A percentile compares a stretch with the other conserved stretches of the same genome.
These are phyloP conservation scores for Podocnemis expansa DNA, from an alignment of 2,113 vertebrate species.

Conservation along the genomic window DNA sequence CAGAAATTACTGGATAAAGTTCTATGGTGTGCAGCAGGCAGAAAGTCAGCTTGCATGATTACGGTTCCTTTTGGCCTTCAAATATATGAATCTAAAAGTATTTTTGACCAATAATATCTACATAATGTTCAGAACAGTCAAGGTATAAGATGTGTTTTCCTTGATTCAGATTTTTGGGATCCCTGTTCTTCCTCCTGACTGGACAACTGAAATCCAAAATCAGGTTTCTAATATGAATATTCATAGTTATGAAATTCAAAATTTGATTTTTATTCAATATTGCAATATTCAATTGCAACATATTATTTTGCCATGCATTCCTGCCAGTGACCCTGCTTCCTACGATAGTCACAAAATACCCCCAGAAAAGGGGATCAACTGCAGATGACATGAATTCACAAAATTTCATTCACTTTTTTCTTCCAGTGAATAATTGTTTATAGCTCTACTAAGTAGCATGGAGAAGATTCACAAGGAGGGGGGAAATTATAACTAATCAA, in stretches of 20 bases:
- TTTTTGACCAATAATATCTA: not conserved
- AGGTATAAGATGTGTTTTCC: not conserved
- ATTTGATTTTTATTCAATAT: not conserved
- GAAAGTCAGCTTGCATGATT: not conserved
- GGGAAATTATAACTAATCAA: fast-evolving
- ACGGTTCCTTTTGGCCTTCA: not conserved
- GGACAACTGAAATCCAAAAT: too few relatives aligned
- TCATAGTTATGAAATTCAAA: too few relatives aligned
- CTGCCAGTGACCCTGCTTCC: not conserved
- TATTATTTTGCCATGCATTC: not conserved
- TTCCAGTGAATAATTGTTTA: not conserved
- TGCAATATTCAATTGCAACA: not conserved
- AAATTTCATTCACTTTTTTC: too few relatives aligned
- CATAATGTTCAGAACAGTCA: too few relatives aligned
- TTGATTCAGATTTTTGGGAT: too few relatives aligned
- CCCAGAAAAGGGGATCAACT: not conserved
- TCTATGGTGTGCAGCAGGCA: not conserved
- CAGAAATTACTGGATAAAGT: not conserved
- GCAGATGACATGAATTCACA: not conserved
- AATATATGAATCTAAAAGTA: not conserved
- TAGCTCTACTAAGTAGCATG: not conserved
- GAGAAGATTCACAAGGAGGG: not conserved
- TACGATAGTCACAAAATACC: not conserved
- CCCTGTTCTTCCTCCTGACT: too few relatives aligned
- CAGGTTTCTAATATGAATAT: too few relatives aligned